Evolutionary conservation across 2,113 vertebrate species (phyloP).

Genomic region (Phyllostomus discolor): DNA sequence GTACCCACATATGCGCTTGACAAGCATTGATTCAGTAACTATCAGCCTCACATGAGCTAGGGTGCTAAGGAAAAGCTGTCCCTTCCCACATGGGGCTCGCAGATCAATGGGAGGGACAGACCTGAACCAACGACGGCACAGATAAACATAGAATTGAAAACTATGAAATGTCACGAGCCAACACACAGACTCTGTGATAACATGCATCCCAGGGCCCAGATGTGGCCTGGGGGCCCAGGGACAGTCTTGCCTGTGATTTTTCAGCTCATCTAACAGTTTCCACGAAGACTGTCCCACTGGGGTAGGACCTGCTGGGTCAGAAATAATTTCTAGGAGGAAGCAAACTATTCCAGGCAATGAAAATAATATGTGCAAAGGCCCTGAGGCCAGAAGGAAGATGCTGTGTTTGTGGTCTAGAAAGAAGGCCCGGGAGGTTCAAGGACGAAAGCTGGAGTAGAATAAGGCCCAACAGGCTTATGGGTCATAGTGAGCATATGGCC

Average conservation of each 20-base stretch:
- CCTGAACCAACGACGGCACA: background rate
- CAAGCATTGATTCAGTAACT: background rate
- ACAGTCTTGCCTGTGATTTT: background rate
- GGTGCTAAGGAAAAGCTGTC: background rate
- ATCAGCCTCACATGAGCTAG: background rate
- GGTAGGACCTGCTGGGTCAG: background rate
- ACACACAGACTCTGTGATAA: background rate
- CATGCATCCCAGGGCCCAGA: background rate
- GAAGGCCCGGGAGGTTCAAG: background rate
- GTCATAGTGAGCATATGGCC: background rate
- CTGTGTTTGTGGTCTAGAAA: background rate
- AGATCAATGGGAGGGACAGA: background rate
- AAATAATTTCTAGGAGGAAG: background rate
- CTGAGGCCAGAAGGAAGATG: background rate
- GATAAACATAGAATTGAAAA: background rate
- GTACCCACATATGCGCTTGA: accelerated
- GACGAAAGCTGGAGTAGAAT: background rate
- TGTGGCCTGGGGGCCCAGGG: background rate
- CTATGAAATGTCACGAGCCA: background rate
- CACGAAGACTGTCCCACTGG: background rate
- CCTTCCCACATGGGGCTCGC: background rate
- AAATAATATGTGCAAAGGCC: background rate
- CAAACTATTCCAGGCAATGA: background rate
- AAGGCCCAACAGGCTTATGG: background rate
- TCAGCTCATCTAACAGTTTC: background rate